Evolutionary conservation across 2,888 invertebrate species (phyloP), one percentile per base, ranked within the genome.

Genomic region (Allophyes oxyacanthae): DNA sequence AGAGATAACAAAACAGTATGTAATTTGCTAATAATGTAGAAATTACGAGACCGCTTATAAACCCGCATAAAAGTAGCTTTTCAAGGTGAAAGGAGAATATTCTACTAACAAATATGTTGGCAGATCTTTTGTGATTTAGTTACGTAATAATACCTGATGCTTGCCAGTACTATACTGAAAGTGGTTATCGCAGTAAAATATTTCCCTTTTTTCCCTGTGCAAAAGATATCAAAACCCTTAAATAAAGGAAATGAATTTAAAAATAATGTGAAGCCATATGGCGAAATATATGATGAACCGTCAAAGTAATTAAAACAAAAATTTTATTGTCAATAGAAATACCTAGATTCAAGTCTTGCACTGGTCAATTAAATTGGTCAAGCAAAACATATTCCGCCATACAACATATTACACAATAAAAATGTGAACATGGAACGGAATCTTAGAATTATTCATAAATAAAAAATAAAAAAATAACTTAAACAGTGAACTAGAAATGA

Each of bases 381-480:
- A 11, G 53, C 50, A 59, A 6, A 42, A 56, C 72, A 60, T 64
- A 62, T 45, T 68, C 45, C 40, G 40, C 36, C 61, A 59, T 26
- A 58, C 5, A 40, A 53, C 38, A 45, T 11, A 51, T 40, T 34
- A 63, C 43, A 62, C 37, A 50, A 4, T 20, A 55, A 44, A 38
- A 53, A 43, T 20, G 71, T 71, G 72, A 72, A 37, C 48, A 79
- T 81, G 81, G 81, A 82, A 82, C 71, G 72, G 82, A 82, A 82
- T 82, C 82, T 78, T 70, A 72, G 10, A 52, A 25, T 44, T 43
- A 25, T 48, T 49, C 41, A 54, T 64, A 67, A 69, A 68, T 59
- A 63, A 61, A 55, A 58, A 58, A 64, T 53, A 54, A 60, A 72
- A 69, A 68, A 76, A 74, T 51, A 69, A 72, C 63, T 70, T 64